Base-by-base conservation (phyloP, 2,888 invertebrate genomes). In the Lomographa bimaculata region DNA sequence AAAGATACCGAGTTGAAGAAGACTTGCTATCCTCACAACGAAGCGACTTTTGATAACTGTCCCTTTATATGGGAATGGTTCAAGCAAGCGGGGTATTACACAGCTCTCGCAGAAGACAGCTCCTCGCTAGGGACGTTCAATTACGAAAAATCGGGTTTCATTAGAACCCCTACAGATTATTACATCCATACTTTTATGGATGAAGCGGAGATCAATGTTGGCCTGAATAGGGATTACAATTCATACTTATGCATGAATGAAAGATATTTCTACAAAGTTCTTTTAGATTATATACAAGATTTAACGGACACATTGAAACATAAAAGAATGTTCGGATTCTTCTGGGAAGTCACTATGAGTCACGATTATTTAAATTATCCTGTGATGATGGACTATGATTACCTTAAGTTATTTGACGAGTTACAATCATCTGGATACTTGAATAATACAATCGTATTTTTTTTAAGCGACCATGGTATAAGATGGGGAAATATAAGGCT, bases 391-490 rank as follows among this genome's bases (percentile, higher is more conserved):
- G 97, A 98, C 62, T 81, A 90, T 0, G 81, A 90, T 30, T 93
- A 94, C 58, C 66, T 85, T 48, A 60, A 79, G 0, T 91, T 95
- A 57, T 77, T 97, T 30, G 70, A 78, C 44, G 72, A 82, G 33
- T 65, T 94, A 32, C 77, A 91, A 18, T 55, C 73, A 0, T 69
- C 83, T 1, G 86, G 89, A 1, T 79, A 91, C 36, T 79, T 96
- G 29, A 91, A 94, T 30, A 90, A 92, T 12, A 95, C 95, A 0
- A 89, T 93, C 18, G 57, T 94, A 5, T 82, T 97, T 30, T 71
- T 96, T 3, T 89, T 97, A 87, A 97, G 97, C 71, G 98, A 98
- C 69, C 98, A 98, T 64, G 98, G 98, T 0, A 93, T 97, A 42
- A 87, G 97, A 46, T 97, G 95, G 93, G 97, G 97, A 2, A 90